These are phyloP conservation scores for Cecropterus lyciades DNA, from an alignment of 1,140 invertebrate species.

Conservation along the genomic window DNA sequence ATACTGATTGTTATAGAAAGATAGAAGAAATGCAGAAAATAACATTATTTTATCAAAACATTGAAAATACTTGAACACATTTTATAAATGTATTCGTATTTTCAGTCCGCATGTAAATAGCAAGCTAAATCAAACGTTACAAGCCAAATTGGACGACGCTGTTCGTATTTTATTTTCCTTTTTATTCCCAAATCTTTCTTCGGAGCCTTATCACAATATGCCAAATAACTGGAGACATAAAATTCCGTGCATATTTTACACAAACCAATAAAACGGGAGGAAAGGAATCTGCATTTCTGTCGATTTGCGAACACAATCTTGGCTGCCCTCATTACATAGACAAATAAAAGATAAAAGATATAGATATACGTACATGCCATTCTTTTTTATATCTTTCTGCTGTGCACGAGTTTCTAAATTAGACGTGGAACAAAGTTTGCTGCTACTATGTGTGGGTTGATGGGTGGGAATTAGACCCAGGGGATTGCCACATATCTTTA, in stretches of 20 bases:
- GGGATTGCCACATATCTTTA: too few relatives aligned
- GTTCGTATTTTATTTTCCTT: conserved; percentile 25
- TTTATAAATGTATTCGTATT: neutral
- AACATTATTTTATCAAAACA: too few relatives aligned
- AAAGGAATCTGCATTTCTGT: conserved; percentile 23
- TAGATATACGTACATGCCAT: neutral
- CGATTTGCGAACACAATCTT: conserved; percentile 8
- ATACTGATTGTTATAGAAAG: too few relatives aligned
- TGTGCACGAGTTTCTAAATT: too few relatives aligned
- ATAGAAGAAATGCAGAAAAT: too few relatives aligned
- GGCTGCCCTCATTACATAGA: conserved; percentile 1
- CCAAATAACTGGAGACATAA: conserved; percentile 26
- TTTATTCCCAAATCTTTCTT: conserved; percentile 24
- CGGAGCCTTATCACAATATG: conserved; percentile 30
- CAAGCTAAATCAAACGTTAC: conserved; percentile 26
- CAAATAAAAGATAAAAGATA: neutral
- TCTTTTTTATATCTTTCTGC: too few relatives aligned
- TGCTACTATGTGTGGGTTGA: too few relatives aligned
- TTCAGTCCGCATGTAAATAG: conserved; percentile 10
- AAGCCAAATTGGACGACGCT: conserved; percentile 19
- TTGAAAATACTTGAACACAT: too few relatives aligned
- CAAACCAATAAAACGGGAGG: conserved; percentile 24
- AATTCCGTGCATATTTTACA: conserved; percentile 30
- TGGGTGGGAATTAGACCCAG: too few relatives aligned
- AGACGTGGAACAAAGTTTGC: too few relatives aligned